phyloP scores from a whole-genome alignment of 1,140 invertebrate genomes.

The Plectrocnemia conspersa region DNA sequence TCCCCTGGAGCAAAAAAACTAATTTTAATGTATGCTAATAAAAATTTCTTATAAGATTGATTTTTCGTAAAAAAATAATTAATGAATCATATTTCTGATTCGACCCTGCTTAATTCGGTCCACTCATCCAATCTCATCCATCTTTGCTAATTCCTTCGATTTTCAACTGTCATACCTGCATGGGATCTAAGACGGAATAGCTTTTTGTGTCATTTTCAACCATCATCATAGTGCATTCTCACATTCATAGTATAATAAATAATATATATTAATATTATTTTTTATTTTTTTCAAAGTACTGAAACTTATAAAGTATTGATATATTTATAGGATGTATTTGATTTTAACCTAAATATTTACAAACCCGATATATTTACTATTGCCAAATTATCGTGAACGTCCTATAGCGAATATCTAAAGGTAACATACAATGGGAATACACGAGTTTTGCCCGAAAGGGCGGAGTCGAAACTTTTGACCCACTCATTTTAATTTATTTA shows the following conservation, averaged over 20 bases:
- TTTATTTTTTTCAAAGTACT: too few species aligned
- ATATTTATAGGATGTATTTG: too few species aligned
- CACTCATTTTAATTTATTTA: conserved; percentile 34
- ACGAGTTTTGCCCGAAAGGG: conserved; percentile 24
- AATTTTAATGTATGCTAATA: too few species aligned
- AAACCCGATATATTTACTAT: not conserved
- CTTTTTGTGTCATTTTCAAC: conserved; percentile 25
- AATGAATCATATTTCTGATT: too few species aligned
- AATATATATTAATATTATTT: too few species aligned
- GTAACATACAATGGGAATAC: conserved; percentile 12
- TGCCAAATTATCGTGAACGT: conserved; percentile 18
- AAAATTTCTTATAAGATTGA: too few species aligned
- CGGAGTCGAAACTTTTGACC: conserved; percentile 26
- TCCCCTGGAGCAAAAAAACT: too few species aligned
- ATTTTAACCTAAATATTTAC: not conserved
- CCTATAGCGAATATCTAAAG: conserved; percentile 15
- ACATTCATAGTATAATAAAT: not conserved
- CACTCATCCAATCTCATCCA: conserved; percentile 36
- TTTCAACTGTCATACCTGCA: conserved; percentile 31
- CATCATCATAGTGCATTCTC: not conserved
- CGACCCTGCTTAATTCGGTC: conserved; percentile 24
- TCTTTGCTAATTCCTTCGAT: conserved; percentile 36
- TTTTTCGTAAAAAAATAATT: too few species aligned
- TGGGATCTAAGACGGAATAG: conserved; percentile 8
- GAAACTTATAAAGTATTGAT: too few species aligned